phyloP scores from a whole-genome alignment of 1,140 invertebrate species.

The Polypedilum vanderplanki region DNA sequence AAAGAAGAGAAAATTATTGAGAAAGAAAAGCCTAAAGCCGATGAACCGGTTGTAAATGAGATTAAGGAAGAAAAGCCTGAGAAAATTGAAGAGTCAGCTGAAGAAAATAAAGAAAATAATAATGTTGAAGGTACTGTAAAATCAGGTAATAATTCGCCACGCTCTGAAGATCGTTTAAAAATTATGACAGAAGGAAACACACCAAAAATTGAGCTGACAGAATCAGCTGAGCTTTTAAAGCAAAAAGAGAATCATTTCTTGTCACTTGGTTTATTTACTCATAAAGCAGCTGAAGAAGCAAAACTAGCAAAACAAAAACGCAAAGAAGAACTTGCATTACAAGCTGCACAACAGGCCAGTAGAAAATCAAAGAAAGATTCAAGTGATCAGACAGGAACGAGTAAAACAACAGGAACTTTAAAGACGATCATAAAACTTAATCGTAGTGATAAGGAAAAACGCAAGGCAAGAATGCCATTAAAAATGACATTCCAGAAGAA shows the following conservation, averaged over 20 bases:
- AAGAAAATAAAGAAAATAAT: constrained; percentile 36
- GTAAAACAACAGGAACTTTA: constrained; percentile 59
- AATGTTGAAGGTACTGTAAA: background rate
- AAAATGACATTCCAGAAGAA: constrained; percentile 75
- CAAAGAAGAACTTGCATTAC: constrained; percentile 46
- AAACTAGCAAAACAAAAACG: constrained; percentile 50
- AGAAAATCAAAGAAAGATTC: constrained; percentile 36
- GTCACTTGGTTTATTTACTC: constrained; percentile 56
- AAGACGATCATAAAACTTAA: constrained; percentile 73
- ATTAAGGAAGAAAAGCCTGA: constrained; percentile 28
- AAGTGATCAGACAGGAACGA: constrained; percentile 40
- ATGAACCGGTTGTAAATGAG: constrained; percentile 1
- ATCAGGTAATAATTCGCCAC: background rate
- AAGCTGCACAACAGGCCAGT: constrained; percentile 44
- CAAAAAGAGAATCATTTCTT: constrained; percentile 54
- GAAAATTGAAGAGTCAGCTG: constrained; percentile 30
- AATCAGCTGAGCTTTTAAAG: constrained; percentile 51
- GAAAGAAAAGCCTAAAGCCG: background rate
- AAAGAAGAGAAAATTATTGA: background rate
- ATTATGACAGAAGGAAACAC: background rate
- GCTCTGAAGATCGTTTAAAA: background rate
- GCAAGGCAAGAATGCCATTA: constrained; percentile 51
- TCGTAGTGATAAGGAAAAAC: constrained; percentile 42
- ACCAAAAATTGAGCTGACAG: constrained; percentile 35
- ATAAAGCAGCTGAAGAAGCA: constrained; percentile 51